A percentile compares a stretch with the other conserved stretches of the same genome.
These are phyloP conservation scores for Ophonus ardosiacus DNA, from an alignment of 2,888 invertebrate genomes.

Conservation along the genomic window DNA sequence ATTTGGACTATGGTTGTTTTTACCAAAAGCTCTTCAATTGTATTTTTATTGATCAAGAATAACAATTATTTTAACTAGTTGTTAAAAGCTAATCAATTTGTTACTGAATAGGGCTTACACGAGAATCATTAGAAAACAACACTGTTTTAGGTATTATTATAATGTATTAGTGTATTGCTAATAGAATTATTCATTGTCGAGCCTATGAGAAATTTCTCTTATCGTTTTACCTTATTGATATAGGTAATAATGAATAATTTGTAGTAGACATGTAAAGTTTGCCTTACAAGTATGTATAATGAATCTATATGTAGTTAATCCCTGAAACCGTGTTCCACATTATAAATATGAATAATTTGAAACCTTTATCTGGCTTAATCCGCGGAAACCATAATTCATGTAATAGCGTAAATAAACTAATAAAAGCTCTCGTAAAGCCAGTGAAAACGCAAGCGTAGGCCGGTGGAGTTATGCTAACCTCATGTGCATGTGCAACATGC, in stretches of 20 bases:
- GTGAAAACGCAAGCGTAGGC: constrained; percentile 54
- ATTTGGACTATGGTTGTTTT: too few relatives aligned
- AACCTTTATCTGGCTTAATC: constrained; percentile 51
- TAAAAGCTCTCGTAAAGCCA: constrained; percentile 57
- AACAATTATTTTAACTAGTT: too few relatives aligned
- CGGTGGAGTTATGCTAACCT: constrained; percentile 51
- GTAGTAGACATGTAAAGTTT: constrained; percentile 27
- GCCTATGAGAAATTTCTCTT: constrained; percentile 4
- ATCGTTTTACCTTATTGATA: background rate
- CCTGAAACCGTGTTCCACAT: constrained; percentile 46
- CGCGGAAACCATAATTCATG: constrained; percentile 61
- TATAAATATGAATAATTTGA: constrained; percentile 55
- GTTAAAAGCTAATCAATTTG: too few relatives aligned
- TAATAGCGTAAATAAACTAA: constrained; percentile 60
- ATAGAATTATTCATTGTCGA: background rate
- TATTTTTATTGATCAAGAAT: too few relatives aligned
- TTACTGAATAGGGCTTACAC: too few relatives aligned
- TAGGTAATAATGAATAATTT: constrained; percentile 24
- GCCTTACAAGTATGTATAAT: constrained; percentile 46
- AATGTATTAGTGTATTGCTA: background rate
- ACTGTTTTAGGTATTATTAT: background rate
- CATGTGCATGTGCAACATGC: constrained; percentile 46
- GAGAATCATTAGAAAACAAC: too few relatives aligned
- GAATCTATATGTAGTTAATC: constrained; percentile 48
- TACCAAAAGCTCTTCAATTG: too few relatives aligned